Percentiles rank a stretch among this genome's conserved stretches.
Evolutionary conservation across 2,888 invertebrate species (phyloP).

Genomic region (Lycaena phlaeas): DNA sequence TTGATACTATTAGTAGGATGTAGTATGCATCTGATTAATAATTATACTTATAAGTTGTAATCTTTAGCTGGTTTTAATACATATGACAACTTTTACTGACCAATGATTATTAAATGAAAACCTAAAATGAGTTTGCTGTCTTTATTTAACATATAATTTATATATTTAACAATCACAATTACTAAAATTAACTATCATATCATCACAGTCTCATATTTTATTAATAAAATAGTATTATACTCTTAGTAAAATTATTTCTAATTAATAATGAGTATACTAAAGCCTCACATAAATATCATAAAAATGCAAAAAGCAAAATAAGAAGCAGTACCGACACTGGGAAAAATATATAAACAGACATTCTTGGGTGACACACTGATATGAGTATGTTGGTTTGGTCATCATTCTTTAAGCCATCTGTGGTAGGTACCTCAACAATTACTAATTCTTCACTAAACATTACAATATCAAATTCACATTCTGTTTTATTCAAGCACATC

Average conservation of each 20-base stretch:
- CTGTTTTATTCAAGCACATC: constrained; percentile 82
- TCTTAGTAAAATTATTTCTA: constrained; percentile 56
- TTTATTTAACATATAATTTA: neutral
- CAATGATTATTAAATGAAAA: no score
- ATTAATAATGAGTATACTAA: constrained; percentile 44
- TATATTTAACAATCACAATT: constrained; percentile 1
- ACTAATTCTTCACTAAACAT: constrained; percentile 85
- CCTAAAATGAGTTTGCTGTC: no score
- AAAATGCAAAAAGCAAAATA: constrained; percentile 85
- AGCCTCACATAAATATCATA: constrained; percentile 70
- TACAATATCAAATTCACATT: constrained; percentile 81
- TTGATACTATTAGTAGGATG: no score
- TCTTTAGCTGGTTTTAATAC: no score
- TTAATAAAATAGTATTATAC: constrained; percentile 66
- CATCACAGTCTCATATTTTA: constrained; percentile 24
- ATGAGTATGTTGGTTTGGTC: constrained; percentile 81
- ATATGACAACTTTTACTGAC: no score
- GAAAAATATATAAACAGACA: constrained; percentile 85
- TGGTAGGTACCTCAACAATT: constrained; percentile 87
- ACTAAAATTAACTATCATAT: constrained; percentile 14
- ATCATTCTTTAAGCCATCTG: constrained; percentile 84
- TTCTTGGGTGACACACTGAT: constrained; percentile 86
- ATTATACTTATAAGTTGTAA: no score
- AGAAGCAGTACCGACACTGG: constrained; percentile 83
- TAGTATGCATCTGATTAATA: no score